Evolutionary conservation across 2,888 invertebrate genomes (phyloP).

Genomic region (Leptopilina myrica): DNA sequence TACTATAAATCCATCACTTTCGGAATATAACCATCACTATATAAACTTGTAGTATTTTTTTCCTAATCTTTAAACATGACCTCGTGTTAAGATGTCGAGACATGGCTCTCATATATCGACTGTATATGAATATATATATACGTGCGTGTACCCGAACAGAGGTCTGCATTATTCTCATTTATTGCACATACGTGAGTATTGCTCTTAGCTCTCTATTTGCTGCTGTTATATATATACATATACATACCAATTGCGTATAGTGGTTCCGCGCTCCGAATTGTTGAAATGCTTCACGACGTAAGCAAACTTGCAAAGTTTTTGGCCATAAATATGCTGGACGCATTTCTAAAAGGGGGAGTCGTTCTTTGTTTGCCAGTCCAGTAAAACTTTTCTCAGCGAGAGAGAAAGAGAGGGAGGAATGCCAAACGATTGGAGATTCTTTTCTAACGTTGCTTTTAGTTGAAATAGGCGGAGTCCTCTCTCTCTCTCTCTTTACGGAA

Average conservation of each 20-base stretch:
- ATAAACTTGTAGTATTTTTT: too few species aligned
- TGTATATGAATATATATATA: not conserved
- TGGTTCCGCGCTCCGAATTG: slow-evolving; percentile 33
- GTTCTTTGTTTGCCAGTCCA: slow-evolving; percentile 62
- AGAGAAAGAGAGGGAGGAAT: not conserved
- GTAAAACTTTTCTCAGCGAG: slow-evolving; percentile 7
- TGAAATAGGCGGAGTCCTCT: slow-evolving; percentile 63
- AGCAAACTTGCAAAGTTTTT: slow-evolving; percentile 60
- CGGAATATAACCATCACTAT: too few species aligned
- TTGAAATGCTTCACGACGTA: slow-evolving; percentile 54
- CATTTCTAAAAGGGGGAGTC: slow-evolving; percentile 58
- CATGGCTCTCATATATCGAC: not conserved
- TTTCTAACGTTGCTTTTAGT: slow-evolving; percentile 63
- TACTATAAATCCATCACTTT: too few species aligned
- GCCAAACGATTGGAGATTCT: slow-evolving; percentile 57
- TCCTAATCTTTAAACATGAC: not conserved
- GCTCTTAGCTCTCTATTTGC: slow-evolving; percentile 50
- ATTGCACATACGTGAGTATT: slow-evolving; percentile 15
- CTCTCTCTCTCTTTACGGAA: slow-evolving; percentile 51
- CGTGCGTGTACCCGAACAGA: not conserved
- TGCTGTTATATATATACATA: slow-evolving; percentile 47
- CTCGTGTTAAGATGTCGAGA: slow-evolving; percentile 3
- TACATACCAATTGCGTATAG: slow-evolving; percentile 27
- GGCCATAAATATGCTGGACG: slow-evolving; percentile 69
- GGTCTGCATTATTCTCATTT: slow-evolving; percentile 34